phyloP scores from a whole-genome alignment of 2,888 invertebrate genomes.

The Schizaphis graminum region DNA sequence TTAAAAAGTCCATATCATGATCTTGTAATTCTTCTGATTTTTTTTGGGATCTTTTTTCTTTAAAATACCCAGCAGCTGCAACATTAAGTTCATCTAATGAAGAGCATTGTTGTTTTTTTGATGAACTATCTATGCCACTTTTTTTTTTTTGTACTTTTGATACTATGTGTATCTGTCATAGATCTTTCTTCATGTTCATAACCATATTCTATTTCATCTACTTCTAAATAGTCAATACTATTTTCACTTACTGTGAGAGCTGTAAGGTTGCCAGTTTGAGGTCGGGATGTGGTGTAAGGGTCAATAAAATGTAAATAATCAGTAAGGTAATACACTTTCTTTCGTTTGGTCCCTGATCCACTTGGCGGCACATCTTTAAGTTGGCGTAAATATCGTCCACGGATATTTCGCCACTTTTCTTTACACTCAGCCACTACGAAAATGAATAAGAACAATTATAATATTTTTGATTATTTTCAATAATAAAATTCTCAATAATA shows the following conservation, averaged over 20 bases:
- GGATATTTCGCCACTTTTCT: conserved; percentile 15
- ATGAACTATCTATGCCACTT: no score
- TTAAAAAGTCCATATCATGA: no score
- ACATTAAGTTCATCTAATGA: no score
- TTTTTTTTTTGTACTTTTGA: no score
- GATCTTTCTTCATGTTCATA: no score
- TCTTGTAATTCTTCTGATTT: neutral
- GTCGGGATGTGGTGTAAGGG: neutral
- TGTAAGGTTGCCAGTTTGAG: neutral
- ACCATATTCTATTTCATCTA: neutral
- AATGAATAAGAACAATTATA: neutral
- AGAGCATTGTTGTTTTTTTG: no score
- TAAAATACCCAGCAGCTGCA: neutral
- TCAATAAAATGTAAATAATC: neutral
- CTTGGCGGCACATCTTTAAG: neutral
- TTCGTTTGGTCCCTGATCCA: neutral
- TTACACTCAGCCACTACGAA: neutral
- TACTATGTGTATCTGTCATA: no score
- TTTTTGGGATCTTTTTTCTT: neutral
- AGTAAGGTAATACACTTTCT: neutral
- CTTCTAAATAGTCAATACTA: neutral
- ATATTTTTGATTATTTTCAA: no score
- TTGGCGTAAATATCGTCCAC: neutral
- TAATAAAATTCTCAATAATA: no score
- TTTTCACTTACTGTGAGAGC: neutral